Evolutionary conservation across 2,113 vertebrate genomes (phyloP).

Genomic region (Oncorhynchus gorbuscha): DNA sequence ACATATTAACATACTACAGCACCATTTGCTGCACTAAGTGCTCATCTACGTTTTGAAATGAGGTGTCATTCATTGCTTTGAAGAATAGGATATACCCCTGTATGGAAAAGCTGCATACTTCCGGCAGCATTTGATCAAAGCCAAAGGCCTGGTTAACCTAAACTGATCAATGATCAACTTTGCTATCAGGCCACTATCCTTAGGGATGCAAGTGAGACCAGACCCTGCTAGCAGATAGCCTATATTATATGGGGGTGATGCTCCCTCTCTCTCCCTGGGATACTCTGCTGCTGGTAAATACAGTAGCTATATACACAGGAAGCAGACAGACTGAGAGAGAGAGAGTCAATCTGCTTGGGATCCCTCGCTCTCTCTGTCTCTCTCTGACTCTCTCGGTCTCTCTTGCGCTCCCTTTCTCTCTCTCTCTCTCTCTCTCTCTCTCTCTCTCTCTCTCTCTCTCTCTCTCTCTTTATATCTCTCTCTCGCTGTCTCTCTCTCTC

Average conservation of each 20-base stretch:
- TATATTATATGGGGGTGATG: conserved; percentile 43
- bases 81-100: not conserved
- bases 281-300: not conserved
- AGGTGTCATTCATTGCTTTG: not conserved
- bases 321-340: not conserved
- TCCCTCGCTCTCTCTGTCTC: not conserved
- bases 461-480: conserved; percentile 14
- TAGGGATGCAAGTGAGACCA: conserved; percentile 20
- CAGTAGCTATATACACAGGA: not conserved
- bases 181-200: conserved; percentile 11
- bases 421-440: conserved; percentile 3
- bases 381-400: not conserved
- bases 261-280: conserved; percentile 31
- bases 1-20: no score
- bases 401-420: conserved; percentile 18
- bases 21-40: no score
- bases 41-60: no score
- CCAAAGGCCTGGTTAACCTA: conserved; percentile 19
- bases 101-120: not conserved
- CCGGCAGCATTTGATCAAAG: not conserved
- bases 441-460: not conserved
- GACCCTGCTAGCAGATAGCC: conserved; percentile 22
- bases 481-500: conserved; percentile 31
- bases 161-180: conserved; percentile 33
- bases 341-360: not conserved